Percentiles rank a stretch among this genome's conserved stretches.
phyloP scores from a whole-genome alignment of 2,797 vertebrate species.

The Serranus cabrilla region DNA sequence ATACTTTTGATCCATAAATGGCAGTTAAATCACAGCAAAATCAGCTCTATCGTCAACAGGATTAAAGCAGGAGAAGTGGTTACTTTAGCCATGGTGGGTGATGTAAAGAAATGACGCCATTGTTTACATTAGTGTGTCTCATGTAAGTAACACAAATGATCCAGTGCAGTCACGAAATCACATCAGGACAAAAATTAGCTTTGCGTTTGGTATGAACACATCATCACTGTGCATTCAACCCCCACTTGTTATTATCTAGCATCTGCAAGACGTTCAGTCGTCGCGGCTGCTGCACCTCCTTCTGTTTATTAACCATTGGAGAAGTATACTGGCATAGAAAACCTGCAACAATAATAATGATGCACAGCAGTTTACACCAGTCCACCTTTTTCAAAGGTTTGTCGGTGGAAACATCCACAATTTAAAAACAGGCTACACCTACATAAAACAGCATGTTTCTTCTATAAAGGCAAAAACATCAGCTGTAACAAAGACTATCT shows the following conservation, averaged over 20 bases:
- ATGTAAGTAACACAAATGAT: no score
- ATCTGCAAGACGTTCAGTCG: slow-evolving; percentile 6
- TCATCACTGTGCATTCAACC: slow-evolving; percentile 2
- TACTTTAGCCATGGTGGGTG: no score
- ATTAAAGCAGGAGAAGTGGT: no score
- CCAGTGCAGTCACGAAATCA: no score
- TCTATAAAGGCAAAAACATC: slow-evolving; percentile 25
- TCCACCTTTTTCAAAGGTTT: not conserved
- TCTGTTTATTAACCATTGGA: slow-evolving; percentile 1
- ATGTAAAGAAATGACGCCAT: no score
- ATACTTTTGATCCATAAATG: no score
- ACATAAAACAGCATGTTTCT: slow-evolving; percentile 9
- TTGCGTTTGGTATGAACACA: no score
- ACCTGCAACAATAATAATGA: slow-evolving; percentile 1
- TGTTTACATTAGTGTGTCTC: no score
- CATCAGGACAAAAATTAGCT: no score
- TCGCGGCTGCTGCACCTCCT: not conserved
- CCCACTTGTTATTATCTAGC: slow-evolving; percentile 7
- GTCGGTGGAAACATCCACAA: slow-evolving; percentile 13
- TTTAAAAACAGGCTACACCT: not conserved
- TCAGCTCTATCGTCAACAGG: no score
- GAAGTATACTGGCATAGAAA: not conserved
- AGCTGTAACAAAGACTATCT: not conserved
- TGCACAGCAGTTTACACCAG: not conserved
- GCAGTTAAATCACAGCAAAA: no score